Conservation (phyloP, 2,113 vertebrate genomes). For the Prochilodus magdalenae region DNA sequence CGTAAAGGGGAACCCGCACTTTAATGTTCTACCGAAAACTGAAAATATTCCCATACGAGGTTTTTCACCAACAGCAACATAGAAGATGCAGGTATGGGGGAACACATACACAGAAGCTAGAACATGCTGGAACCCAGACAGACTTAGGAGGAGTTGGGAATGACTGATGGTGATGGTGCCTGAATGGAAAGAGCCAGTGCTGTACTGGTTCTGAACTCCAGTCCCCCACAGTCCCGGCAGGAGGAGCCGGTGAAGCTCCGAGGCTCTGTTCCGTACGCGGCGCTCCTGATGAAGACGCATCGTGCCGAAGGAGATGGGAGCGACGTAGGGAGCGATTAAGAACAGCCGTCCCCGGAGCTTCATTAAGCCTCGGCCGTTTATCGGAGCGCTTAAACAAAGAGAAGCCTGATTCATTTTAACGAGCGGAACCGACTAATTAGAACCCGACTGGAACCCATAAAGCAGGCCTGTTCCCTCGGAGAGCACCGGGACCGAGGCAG, state of each 20-base stretch:
- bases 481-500: neutral
- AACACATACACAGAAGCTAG: too few species aligned
- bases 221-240: neutral
- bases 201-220: neutral
- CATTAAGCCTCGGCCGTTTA: neutral
- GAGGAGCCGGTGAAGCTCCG: neutral
- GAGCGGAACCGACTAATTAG: conserved; percentile 17
- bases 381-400: conserved; percentile 25
- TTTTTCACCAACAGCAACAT: too few species aligned
- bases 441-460: conserved; percentile 22
- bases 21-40: too few species aligned
- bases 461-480: neutral
- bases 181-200: too few species aligned
- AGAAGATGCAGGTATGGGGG: too few species aligned
- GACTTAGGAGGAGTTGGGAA: too few species aligned
- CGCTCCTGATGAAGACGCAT: neutral
- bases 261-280: neutral
- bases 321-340: neutral
- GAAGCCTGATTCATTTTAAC: neutral
- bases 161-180: too few species aligned
- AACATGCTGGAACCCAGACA: too few species aligned
- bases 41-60: too few species aligned
- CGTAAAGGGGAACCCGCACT: too few species aligned
- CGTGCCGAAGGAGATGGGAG: neutral
- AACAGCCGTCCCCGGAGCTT: neutral